Conservation (phyloP, 2,113 vertebrate species). For the Turnix velox region DNA sequence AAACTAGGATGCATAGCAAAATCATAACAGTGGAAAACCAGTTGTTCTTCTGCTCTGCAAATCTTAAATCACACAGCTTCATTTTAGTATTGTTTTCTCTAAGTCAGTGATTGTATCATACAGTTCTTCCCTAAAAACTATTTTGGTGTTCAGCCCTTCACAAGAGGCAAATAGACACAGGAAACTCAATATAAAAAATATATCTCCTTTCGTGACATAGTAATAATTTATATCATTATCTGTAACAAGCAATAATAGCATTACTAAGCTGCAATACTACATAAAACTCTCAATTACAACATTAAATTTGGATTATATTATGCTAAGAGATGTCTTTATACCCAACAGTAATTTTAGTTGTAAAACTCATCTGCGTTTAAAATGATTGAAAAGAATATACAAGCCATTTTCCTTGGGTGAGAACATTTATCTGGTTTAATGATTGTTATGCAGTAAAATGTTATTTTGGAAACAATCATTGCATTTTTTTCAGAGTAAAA, state of each 20-base stretch:
- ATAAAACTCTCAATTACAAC: slow-evolving; percentile 45
- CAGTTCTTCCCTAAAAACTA: neutral
- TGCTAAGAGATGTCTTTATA: slow-evolving; percentile 3
- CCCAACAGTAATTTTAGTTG: slow-evolving; percentile 1
- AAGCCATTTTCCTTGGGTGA: slow-evolving; percentile 6
- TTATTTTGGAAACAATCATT: neutral
- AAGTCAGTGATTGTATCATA: neutral
- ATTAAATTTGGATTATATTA: slow-evolving; percentile 38
- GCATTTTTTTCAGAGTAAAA: neutral
- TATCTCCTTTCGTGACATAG: neutral
- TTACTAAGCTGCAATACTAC: slow-evolving; percentile 11
- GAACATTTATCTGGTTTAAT: neutral
- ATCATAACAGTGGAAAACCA: neutral
- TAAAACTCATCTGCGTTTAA: neutral
- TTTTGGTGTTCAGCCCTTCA: neutral
- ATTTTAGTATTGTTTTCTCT: neutral
- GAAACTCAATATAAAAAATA: neutral
- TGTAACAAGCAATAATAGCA: slow-evolving; percentile 28
- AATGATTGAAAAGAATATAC: neutral
- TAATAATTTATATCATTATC: slow-evolving; percentile 44
- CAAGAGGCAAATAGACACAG: neutral
- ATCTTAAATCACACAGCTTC: neutral
- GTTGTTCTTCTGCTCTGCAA: neutral
- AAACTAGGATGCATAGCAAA: neutral
- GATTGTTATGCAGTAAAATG: neutral